These are phyloP conservation scores for Nannobrachium achirus DNA, from an alignment of 2,113 vertebrate genomes.

Conservation along the genomic window DNA sequence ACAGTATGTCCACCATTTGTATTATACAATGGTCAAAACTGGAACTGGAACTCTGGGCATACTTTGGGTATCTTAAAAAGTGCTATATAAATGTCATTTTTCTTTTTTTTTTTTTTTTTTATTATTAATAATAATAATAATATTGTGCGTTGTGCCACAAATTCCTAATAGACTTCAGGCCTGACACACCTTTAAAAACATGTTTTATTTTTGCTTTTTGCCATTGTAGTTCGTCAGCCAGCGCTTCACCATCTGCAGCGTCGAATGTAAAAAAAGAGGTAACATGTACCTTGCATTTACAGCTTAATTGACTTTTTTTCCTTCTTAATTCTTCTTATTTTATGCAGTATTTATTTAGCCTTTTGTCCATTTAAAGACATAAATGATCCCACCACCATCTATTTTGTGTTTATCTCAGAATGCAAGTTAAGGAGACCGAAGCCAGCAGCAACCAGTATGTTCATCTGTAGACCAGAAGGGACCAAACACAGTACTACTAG, in stretches of 20 bases:
- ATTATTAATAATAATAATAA: too few species aligned
- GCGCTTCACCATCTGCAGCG: conserved; percentile 20
- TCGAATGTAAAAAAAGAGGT: conserved; percentile 66
- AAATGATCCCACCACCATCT: not conserved
- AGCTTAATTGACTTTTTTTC: not conserved
- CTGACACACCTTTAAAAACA: not conserved
- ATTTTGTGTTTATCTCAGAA: conserved; percentile 48
- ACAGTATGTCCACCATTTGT: too few species aligned
- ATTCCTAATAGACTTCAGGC: too few species aligned
- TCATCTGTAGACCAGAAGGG: conserved; percentile 1
- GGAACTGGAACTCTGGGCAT: too few species aligned
- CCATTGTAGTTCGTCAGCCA: conserved; percentile 38
- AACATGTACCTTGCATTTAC: not conserved
- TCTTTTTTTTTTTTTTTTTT: too few species aligned
- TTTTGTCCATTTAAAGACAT: not conserved
- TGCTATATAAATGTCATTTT: too few species aligned
- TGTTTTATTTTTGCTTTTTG: not conserved
- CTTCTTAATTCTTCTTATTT: not conserved
- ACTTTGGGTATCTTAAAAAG: too few species aligned
- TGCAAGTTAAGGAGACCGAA: conserved; percentile 9
- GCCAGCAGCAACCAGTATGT: not conserved
- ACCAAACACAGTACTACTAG: conserved; percentile 1
- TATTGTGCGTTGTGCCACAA: too few species aligned
- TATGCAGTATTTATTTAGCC: not conserved
- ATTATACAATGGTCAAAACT: too few species aligned